Conservation (phyloP, 2,113 vertebrate genomes). For the Rhynchopsitta pachyrhyncha region DNA sequence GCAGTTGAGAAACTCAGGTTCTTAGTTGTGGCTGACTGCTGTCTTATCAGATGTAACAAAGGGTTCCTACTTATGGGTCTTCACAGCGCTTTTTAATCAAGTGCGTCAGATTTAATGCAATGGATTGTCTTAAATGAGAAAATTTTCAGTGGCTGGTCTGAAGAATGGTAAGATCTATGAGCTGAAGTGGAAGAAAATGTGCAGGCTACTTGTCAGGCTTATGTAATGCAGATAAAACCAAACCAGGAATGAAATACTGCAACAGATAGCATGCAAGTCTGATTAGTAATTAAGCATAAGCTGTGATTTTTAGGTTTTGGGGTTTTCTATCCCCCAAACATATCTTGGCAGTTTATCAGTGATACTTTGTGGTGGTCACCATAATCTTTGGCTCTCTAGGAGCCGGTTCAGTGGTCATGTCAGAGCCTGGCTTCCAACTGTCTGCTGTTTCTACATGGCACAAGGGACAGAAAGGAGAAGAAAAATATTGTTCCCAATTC, state of each 20-base stretch:
- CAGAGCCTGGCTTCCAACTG: neutral
- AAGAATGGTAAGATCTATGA: neutral
- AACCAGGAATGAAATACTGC: neutral
- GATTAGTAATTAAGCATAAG: neutral
- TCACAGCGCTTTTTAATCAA: neutral
- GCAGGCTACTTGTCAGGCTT: neutral
- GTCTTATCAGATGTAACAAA: neutral
- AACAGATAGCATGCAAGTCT: neutral
- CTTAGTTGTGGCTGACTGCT: neutral
- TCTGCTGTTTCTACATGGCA: neutral
- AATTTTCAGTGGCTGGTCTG: neutral
- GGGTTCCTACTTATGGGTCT: neutral
- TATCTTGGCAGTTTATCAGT: neutral
- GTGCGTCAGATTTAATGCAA: neutral
- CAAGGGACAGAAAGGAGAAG: neutral
- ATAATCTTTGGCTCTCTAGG: neutral
- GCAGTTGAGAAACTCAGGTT: neutral
- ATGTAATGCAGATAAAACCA: neutral
- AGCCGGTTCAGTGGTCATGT: neutral
- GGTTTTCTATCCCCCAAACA: accelerated
- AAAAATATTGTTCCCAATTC: neutral
- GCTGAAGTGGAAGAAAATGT: neutral
- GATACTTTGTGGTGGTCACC: neutral
- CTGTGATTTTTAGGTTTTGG: neutral
- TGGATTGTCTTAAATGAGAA: neutral